These are phyloP conservation scores for Eupithecia vulgata DNA, from an alignment of 2,888 invertebrate genomes.

Conservation along the genomic window DNA sequence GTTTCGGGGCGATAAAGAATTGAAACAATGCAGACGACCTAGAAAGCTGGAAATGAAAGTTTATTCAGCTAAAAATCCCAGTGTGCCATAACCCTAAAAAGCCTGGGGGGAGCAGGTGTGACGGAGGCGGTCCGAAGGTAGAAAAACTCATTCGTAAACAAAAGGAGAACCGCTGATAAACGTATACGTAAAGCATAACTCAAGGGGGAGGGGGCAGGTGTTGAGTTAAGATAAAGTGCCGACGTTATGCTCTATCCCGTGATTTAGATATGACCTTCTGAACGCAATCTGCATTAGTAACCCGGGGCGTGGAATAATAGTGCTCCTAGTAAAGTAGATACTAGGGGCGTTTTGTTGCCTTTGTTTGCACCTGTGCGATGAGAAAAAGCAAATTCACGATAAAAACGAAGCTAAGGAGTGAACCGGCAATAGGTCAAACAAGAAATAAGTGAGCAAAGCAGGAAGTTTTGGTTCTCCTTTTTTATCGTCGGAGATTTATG, in stretches of 20 bases:
- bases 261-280: slow-evolving; percentile 81
- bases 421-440: slow-evolving; percentile 19
- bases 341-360: slow-evolving; percentile 55
- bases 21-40: not conserved
- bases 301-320: slow-evolving; percentile 50
- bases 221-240: slow-evolving; percentile 77
- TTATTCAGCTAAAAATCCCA: not conserved
- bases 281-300: slow-evolving; percentile 79
- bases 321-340: slow-evolving; percentile 11
- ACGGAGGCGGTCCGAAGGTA: slow-evolving; percentile 69
- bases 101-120: slow-evolving; percentile 72
- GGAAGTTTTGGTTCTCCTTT: not conserved
- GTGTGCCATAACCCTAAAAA: slow-evolving; percentile 40
- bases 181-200: slow-evolving; percentile 54
- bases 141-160: slow-evolving; percentile 80
- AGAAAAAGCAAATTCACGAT: slow-evolving; percentile 47
- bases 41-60: not conserved
- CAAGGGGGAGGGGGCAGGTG: slow-evolving; percentile 67
- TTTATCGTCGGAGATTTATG: slow-evolving; percentile 5
- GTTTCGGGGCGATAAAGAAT: not conserved
- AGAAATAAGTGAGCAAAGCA: slow-evolving; percentile 12
- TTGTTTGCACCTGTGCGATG: slow-evolving; percentile 60
- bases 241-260: slow-evolving; percentile 74
- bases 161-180: slow-evolving; percentile 67
- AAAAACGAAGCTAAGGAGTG: slow-evolving; percentile 30